Base-by-base conservation (phyloP, 2,113 vertebrate species). In the Amphiprion ocellaris region DNA sequence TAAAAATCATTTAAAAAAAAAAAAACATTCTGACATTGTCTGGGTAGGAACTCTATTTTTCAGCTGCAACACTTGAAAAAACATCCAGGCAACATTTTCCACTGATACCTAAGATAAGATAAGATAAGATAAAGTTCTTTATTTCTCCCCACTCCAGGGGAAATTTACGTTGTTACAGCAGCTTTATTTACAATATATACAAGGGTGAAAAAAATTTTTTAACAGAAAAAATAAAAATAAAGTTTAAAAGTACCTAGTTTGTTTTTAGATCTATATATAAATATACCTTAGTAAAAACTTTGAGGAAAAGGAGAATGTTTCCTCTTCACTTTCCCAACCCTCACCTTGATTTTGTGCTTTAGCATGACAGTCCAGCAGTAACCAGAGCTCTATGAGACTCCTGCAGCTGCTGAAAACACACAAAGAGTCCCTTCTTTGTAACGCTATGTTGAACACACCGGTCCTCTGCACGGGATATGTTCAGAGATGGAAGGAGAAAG, bases 341-440 rank as follows among this genome's bases (percentile, higher is more conserved):
- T 85, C 84, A 89, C 74, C 84, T 82, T 84, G 61, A 83, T 55
- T 65, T 79, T 85, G 61, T 56, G 58, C 65, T 87, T 28, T n/a
- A 39, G 60, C 24, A 11, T 67, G 69, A 71, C 85, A 46, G 69
- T 73, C 30, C 7, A 47, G 74, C 47, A 58, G 77, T 49, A 75
- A 77, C 69, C 65, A 78, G 56, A 69, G 69, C 65, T 15, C 69
- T 28, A 15, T 3, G 30, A 56, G 85, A 49, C 79, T 72, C 60
- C 53, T 62, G 63, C 86, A 87, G 73, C 75, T 75, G 72, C 78
- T 16, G 73, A 47, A 10, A 30, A 78, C 24, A 21, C 26, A 89
- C 84, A 83, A 81, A 85, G 79, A 84, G 23, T 81, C 67, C 68
- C 52, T 85, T 87, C 76, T 88, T 28, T 52, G 61, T 62, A 65